Base-by-base conservation (phyloP, 2,113 vertebrate genomes). In the Phalacrocorax aristotelis region DNA sequence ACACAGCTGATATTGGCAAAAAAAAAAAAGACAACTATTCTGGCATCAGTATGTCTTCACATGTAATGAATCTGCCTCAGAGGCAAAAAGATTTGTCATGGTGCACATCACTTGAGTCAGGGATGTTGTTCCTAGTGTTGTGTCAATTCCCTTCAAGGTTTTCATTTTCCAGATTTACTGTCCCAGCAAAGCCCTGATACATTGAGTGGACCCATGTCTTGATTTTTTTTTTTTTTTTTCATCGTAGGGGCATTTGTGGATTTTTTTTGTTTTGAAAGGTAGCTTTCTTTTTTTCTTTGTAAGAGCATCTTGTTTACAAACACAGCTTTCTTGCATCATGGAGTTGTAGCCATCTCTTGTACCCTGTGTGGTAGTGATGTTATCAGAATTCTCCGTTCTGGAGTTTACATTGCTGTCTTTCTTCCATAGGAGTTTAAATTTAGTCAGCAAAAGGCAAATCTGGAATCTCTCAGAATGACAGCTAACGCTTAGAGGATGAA, bases 401-500 rank as follows among this genome's bases (percentile, higher is more conserved):
- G 49, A 72, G 81, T 87, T 87, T 54, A 72, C 2, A 0, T 46
- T 82, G 16, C 87, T 72, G 52, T 49, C 74, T 76, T 29, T 85
- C 74, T 89, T 95, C 7, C 3, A 57, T 60, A 44, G 13, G 22
- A 76, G 49, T 87, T 96, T 84, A 89, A 76, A 82, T 83, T 66
- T 62, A 79, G 70, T 92, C 78, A 94, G 89, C 89, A 77, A 74
- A 79, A 79, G 44, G 49, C 70, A 91, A 89, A 95, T 89, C 78
- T 96, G 94, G 94, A 89, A 54, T 61, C 9, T 69, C 46, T 96
- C 93, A 91, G 32, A 83, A 91, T 80, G 87, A 77, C 87, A 83
- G 58, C 70, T 88, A 74, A 57, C 78, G 77, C 91, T 94, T 95
- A 91, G 0, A 49, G 54, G 90, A 94, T 94, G 62, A 93, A 91